These are phyloP conservation scores for Neosilurus hyrtlii DNA, from an alignment of 2,797 vertebrate genomes.

Conservation along the genomic window DNA sequence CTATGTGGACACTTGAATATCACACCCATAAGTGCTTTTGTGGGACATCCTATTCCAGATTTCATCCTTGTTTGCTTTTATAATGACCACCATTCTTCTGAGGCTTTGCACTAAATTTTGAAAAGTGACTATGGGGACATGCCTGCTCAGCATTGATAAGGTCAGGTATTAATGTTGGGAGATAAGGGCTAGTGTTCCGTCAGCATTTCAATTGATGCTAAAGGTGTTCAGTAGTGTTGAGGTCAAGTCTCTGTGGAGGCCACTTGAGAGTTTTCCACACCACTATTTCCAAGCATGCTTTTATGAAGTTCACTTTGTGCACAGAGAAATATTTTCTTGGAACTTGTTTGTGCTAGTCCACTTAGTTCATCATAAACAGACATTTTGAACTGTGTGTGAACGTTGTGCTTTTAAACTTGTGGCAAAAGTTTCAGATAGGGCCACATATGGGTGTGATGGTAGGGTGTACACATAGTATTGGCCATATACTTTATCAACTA, in stretches of 20 bases:
- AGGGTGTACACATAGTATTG: neutral
- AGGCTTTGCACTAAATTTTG: neutral
- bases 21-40: neutral
- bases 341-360: neutral
- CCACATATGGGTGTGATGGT: too few species aligned
- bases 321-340: neutral
- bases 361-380: neutral
- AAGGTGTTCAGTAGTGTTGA: neutral
- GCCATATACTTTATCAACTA: neutral
- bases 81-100: neutral
- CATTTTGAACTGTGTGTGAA: neutral
- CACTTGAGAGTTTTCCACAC: neutral
- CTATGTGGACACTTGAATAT: neutral
- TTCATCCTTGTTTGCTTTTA: neutral
- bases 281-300: neutral
- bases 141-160: neutral
- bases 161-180: neutral
- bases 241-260: neutral
- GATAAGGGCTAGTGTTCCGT: neutral
- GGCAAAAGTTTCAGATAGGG: neutral
- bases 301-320: neutral
- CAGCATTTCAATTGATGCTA: neutral
- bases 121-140: neutral
- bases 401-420: neutral
- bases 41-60: neutral